A percentile compares a stretch with the other conserved stretches of the same genome.
Evolutionary conservation across 2,888 invertebrate genomes (phyloP).

Genomic region (Leptinotarsa juncta): DNA sequence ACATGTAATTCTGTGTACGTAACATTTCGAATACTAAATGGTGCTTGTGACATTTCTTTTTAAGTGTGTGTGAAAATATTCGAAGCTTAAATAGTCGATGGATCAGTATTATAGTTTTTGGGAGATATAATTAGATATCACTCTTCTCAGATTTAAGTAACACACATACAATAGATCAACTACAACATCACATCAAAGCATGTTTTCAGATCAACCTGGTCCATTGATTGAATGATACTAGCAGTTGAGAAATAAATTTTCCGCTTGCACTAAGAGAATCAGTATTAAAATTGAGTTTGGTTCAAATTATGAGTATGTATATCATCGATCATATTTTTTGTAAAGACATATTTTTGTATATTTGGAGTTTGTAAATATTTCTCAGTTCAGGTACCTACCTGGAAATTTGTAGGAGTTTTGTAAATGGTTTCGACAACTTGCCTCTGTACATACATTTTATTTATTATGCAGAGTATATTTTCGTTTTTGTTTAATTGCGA

Average conservation of each 20-base stretch:
- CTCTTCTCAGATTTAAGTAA: not conserved
- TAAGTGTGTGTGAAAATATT: constrained; percentile 48
- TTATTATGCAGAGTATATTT: constrained; percentile 47
- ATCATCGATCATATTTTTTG: constrained; percentile 54
- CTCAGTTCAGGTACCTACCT: constrained; percentile 54
- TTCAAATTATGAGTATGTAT: constrained; percentile 53
- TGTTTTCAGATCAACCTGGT: not conserved
- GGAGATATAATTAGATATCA: not conserved
- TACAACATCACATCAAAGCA: constrained; percentile 1
- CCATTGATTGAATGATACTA: constrained; percentile 28
- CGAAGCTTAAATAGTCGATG: constrained; percentile 45
- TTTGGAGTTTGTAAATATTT: constrained; percentile 51
- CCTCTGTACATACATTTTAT: constrained; percentile 53
- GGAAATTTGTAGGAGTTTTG: constrained; percentile 53
- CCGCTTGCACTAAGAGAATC: constrained; percentile 55
- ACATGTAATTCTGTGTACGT: constrained; percentile 55
- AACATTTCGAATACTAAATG: constrained; percentile 56
- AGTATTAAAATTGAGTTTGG: constrained; percentile 55
- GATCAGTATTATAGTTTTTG: not conserved
- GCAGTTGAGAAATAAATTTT: constrained; percentile 49
- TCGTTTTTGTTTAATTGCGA: constrained; percentile 35
- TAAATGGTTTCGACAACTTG: constrained; percentile 53
- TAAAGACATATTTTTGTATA: constrained; percentile 58
- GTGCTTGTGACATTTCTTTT: constrained; percentile 58
- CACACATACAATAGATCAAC: not conserved